Base-by-base conservation (phyloP, 2,113 vertebrate genomes). In the Entosphenus tridentatus region DNA sequence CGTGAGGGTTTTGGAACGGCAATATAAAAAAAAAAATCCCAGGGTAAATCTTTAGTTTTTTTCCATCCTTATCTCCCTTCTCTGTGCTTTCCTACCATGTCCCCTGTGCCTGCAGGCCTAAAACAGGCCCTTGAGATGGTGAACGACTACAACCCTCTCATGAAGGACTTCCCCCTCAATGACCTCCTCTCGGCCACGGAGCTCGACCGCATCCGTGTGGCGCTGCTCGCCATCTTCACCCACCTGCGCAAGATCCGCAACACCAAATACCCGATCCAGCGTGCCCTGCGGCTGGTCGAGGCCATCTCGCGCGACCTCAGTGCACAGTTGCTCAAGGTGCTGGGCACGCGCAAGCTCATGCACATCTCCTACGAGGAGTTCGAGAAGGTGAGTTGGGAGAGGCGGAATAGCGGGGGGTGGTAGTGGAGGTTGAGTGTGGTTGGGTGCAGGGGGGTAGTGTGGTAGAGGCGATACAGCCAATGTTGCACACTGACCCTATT, bases 311-410 rank as follows among this genome's bases (percentile, higher is more conserved):
- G 62, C 8, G 62, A 65, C 10, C n/a, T 65, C 62, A 65, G 62
- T 65, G 18, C 62, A n/a, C 62, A 65, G 62, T 18, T 65, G 8
- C 62, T 65, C 62, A 65, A 65, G 62, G 62, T 65, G 2, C 18
- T 65, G 62, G 62, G 62, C 62, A 65, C 62, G 62, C n/a, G 62
- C n/a, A 65, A 65, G 62, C 62, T 65, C 62, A 65, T 65, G 62
- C 62, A 65, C 18, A 18, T 65, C 18, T 18, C 62, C 18, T 65
- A 65, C 18, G 62, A 65, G 62, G 62, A 65, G 18, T 65, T 65
- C 18, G 62, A 65, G 10, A 65, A 65, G 62, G 62, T 65, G n/a
- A 16, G 62, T 39, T 39, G 39, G 39, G 39, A 39, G 39, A 39
- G 39, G 39, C 39, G 39, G 39, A 39, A 5, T 39, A 6, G 39